Evolutionary conservation across 2,888 invertebrate species (phyloP), one percentile per base, ranked within the genome.

Genomic region (Noctua janthe): DNA sequence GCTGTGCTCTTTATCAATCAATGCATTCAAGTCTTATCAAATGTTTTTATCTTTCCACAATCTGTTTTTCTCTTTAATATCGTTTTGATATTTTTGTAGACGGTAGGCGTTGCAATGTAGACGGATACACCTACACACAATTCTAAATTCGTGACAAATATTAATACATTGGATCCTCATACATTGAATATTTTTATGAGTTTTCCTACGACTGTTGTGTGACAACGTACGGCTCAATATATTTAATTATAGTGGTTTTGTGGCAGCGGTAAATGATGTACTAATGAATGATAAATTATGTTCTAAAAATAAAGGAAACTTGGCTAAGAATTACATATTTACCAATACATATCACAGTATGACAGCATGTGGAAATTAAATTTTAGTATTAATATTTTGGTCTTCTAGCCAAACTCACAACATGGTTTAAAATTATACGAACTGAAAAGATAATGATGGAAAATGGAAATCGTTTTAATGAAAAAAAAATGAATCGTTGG

Each of bases 161-260:
- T 70, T 83, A 84, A 69, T 80, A 59, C 20, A 79, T 69, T 17
- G 23, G 39, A 71, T 49, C 64, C n/a, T 73, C 56, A 84, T 67
- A 62, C 7, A 56, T 80, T 29, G 23, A 84, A 74, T 74, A 74
- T 85, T 67, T 73, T 54, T 54, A 62, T 62, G 49, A 54, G 15
- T 62, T 69, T 72, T 69, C 70, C 75, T 84, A 73, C 80, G 82
- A 87, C 83, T 80, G 83, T 87, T 90, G 85, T 87, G 72, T 87
- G 85, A 88, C 77, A 73, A 47, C 35, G 23, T 56, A 39, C 43
- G 13, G 64, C 64, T 77, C 70, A 71, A 69, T 69, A 67, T 74
- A 71, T 72, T 47, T 66, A 76, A 76, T 69, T 83, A 74, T 71
- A 83, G 72, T 74, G 35, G 66, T 80, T 76, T 54, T 67, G 54